phyloP scores from a whole-genome alignment of 1,140 invertebrate species.

The Drosophila kikkawai region DNA sequence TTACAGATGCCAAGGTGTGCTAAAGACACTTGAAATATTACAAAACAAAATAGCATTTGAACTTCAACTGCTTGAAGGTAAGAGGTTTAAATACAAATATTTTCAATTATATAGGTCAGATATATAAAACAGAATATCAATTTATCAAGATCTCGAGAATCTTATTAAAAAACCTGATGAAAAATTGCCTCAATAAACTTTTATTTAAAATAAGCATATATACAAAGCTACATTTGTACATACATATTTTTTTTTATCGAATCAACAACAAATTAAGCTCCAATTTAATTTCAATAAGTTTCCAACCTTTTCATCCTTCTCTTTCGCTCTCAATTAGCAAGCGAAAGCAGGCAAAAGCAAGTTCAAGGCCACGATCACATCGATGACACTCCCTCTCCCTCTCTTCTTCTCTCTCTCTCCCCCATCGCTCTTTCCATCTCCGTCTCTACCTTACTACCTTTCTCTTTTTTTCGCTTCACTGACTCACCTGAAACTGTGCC shows the following conservation, averaged over 20 bases:
- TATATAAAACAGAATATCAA: too few species aligned
- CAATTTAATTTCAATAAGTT: slow-evolving; percentile 9
- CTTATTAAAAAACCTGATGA: neutral
- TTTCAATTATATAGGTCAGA: too few species aligned
- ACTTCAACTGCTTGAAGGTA: neutral
- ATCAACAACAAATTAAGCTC: neutral
- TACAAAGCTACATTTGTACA: neutral
- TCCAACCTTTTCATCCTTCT: neutral
- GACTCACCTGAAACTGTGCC: slow-evolving; percentile 55
- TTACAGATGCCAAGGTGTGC: slow-evolving; percentile 26
- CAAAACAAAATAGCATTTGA: neutral
- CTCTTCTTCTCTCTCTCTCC: neutral
- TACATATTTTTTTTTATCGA: neutral
- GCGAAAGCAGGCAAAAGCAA: slow-evolving; percentile 30
- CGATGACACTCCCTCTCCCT: slow-evolving; percentile 3
- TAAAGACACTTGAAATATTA: neutral
- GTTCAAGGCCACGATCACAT: slow-evolving; percentile 58
- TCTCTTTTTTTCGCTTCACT: slow-evolving; percentile 9
- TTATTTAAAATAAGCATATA: neutral
- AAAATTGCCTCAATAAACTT: neutral
- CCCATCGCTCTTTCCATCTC: neutral
- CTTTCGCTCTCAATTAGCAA: slow-evolving; percentile 11
- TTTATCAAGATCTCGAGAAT: neutral
- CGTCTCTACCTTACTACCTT: neutral
- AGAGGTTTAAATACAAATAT: neutral